Conservation (phyloP, 2,797 vertebrate species). For the Molossus alvarezi region DNA sequence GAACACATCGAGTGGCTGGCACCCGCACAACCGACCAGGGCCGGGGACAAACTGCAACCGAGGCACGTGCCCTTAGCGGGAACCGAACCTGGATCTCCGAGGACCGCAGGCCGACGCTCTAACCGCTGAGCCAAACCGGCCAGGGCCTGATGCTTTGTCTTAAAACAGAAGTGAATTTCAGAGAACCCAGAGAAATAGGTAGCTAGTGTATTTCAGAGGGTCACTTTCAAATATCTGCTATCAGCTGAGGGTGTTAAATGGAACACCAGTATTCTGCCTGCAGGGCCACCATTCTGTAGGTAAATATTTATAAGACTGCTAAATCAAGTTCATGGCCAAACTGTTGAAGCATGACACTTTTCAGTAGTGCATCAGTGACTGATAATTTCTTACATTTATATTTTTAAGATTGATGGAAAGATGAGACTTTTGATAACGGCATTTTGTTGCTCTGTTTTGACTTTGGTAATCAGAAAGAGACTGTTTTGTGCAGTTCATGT, state of each 20-base stretch:
- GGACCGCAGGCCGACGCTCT: too few species aligned
- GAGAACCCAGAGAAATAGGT: background rate
- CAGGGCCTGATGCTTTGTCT: background rate
- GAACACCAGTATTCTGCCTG: background rate
- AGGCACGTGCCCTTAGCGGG: too few species aligned
- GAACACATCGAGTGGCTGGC: too few species aligned
- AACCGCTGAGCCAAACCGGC: too few species aligned
- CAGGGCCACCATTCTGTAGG: background rate
- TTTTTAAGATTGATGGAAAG: conserved; percentile 24
- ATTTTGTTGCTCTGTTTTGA: conserved; percentile 59
- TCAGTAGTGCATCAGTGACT: background rate
- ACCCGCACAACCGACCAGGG: too few species aligned
- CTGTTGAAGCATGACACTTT: background rate
- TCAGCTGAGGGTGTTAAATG: background rate
- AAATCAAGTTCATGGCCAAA: background rate
- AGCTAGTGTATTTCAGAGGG: background rate
- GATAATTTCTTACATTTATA: background rate
- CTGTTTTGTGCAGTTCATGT: conserved; percentile 12
- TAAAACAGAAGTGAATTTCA: background rate
- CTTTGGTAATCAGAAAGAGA: background rate
- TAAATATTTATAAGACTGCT: background rate
- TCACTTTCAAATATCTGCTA: background rate
- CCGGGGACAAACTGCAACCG: too few species aligned
- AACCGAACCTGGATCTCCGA: too few species aligned
- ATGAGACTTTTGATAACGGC: background rate